These are phyloP conservation scores for Eclectus roratus DNA, from an alignment of 2,113 vertebrate species.

Conservation along the genomic window DNA sequence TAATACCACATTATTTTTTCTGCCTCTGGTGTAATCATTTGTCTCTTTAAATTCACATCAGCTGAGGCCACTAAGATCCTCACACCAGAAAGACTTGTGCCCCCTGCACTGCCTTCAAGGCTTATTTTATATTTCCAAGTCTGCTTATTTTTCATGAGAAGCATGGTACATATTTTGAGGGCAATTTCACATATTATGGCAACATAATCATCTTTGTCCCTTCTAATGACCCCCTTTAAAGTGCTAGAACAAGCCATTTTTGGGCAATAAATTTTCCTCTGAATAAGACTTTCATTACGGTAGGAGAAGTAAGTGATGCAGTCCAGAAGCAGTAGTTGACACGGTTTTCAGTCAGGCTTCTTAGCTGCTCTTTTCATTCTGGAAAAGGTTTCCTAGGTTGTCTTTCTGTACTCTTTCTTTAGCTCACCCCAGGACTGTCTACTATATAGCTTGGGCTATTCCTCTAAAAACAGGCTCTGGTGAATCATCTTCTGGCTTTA, in stretches of 20 bases:
- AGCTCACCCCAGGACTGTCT: neutral
- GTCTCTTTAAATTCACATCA: conserved; percentile 54
- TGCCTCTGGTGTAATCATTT: conserved; percentile 21
- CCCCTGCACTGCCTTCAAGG: neutral
- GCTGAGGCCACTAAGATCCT: neutral
- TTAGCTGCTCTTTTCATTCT: neutral
- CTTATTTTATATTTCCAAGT: conserved; percentile 1
- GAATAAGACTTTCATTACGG: neutral
- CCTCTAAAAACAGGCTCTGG: neutral
- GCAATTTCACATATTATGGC: neutral
- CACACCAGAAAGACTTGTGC: conserved; percentile 23
- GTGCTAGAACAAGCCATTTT: neutral
- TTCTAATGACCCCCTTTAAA: neutral
- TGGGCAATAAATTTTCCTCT: neutral
- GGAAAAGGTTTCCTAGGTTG: neutral
- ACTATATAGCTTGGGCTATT: neutral
- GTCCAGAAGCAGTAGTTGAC: neutral
- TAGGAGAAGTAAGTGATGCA: neutral
- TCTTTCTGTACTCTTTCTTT: neutral
- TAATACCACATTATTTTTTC: conserved; percentile 34
- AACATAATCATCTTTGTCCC: neutral
- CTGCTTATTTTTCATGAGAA: conserved; percentile 5
- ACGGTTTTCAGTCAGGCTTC: neutral
- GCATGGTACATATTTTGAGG: neutral
- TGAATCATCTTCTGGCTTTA: neutral